phyloP scores from a whole-genome alignment of 2,113 vertebrate genomes.

The Cheilinus undulatus region DNA sequence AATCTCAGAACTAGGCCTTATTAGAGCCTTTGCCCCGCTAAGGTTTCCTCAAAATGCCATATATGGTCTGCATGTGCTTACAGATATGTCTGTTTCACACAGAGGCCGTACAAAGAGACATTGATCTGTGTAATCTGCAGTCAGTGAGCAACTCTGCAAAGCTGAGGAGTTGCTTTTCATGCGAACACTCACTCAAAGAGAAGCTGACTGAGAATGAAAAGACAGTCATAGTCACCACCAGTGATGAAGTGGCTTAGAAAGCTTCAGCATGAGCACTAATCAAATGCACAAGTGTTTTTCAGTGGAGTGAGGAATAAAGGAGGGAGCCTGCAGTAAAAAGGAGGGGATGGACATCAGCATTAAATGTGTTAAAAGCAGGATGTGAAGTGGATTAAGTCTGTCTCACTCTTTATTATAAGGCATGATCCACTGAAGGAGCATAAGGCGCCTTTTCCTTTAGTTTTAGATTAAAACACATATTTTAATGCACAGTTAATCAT shows the following conservation, averaged over 20 bases:
- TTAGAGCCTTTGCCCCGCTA: neutral
- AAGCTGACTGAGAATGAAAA: conserved; percentile 41
- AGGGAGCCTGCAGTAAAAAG: neutral
- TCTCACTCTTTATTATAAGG: conserved; percentile 1
- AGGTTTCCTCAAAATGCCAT: neutral
- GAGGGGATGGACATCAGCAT: neutral
- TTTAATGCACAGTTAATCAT: conserved; percentile 1
- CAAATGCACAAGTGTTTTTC: conserved; percentile 20
- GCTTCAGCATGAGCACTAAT: conserved; percentile 20
- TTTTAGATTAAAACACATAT: neutral
- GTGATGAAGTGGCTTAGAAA: conserved; percentile 38
- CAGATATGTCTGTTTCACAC: neutral
- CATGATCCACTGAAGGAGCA: neutral
- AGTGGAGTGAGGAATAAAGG: neutral
- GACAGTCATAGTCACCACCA: conserved; percentile 17
- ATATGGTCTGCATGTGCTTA: too few species aligned
- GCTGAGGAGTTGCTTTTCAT: conserved; percentile 49
- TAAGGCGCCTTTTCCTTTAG: conserved; percentile 9
- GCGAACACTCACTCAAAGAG: conserved; percentile 21
- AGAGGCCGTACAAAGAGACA: conserved; percentile 24
- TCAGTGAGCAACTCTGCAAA: conserved; percentile 33
- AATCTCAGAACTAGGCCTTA: too few species aligned
- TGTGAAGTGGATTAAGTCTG: conserved; percentile 11
- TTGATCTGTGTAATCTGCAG: conserved; percentile 35
- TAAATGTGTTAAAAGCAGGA: conserved; percentile 21